Base-by-base conservation (phyloP, 2,113 vertebrate genomes). In the Oreocharis arfaki region DNA sequence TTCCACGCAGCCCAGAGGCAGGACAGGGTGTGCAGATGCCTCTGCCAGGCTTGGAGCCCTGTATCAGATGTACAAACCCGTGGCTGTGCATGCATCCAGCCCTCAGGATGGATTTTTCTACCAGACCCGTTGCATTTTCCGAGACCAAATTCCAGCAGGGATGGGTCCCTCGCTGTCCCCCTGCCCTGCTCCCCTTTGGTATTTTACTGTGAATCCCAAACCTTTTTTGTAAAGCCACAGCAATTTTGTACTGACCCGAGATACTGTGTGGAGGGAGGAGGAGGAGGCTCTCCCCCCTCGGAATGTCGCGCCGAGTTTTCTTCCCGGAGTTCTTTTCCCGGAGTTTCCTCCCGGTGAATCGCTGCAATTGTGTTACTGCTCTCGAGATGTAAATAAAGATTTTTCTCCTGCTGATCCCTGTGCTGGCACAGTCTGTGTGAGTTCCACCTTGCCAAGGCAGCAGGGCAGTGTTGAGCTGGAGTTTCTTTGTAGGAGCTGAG, bases 301-400 rank as follows among this genome's bases (percentile, higher is more conserved):
- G 44, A 71, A 20, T 11, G 47, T 69, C 59, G 11, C 5, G 3
- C 32, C 2, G 35, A 71, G 42, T 77, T 75, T 55, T 78, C 55
- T 46, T 37, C 75, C 80, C 37, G 80, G 64, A 81, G 63, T 87
- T 91, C 87, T 57, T 46, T 69, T 70, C 92, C 90, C 3, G 0
- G 64, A 70, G 50, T 87, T 86, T 76, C 46, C 56, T 71, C 75
- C 85, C 5, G 0, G 64, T 37, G 89, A 79, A 39, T 75, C 3
- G 24, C 92, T 65, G 82, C 69, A 79, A 65, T 79, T 68, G n/a
- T 92, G 68, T 84, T 63, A 67, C 69, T 55, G 75, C 92, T 96
- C 12, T 3, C 60, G 3, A 79, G 53, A 56, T 93, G 95, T 95
- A 92, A 97, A 97, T 97, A 97, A 97, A 97, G 61, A 39, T 69